Evolutionary conservation across 2,113 vertebrate species (phyloP).

Genomic region (Dunckerocampus dactyliophorus): DNA sequence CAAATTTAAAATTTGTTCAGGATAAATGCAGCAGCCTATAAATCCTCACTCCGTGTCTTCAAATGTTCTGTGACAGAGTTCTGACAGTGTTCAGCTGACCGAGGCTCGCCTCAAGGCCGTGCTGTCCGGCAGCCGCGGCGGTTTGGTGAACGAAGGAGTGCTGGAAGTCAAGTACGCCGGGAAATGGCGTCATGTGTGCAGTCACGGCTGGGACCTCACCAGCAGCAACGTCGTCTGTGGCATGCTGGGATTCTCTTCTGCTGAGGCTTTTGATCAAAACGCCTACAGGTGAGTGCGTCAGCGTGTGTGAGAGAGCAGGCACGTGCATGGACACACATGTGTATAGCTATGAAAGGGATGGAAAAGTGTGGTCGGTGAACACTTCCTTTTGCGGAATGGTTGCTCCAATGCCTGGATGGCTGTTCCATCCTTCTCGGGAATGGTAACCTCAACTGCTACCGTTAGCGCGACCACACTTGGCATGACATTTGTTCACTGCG

Average conservation of each 20-base stretch:
- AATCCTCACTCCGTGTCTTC: neutral
- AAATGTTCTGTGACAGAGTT: conserved; percentile 41
- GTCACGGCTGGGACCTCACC: conserved; percentile 80
- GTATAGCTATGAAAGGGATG: conserved; percentile 23
- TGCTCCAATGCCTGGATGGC: conserved; percentile 12
- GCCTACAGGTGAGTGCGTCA: conserved; percentile 82
- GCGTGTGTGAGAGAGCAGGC: conserved; percentile 3
- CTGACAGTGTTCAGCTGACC: conserved; percentile 66
- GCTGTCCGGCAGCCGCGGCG: conserved; percentile 69
- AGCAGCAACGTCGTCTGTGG: conserved; percentile 88
- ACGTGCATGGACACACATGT: neutral
- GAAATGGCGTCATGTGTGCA: conserved; percentile 90
- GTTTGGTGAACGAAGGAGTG: conserved; percentile 83
- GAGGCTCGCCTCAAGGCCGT: conserved; percentile 87
- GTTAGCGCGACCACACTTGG: conserved; percentile 57
- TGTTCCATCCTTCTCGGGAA: conserved; percentile 41
- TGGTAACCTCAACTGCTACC: conserved; percentile 47
- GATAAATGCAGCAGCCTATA: neutral
- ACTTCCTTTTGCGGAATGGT: conserved; percentile 29
- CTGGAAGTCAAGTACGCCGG: conserved; percentile 89
- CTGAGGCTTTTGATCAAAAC: conserved; percentile 68
- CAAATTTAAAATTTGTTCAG: neutral
- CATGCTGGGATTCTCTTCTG: conserved; percentile 89
- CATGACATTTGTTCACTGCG: conserved; percentile 29
- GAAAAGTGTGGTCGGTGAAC: conserved; percentile 29